Percentiles rank a stretch among this genome's conserved stretches.
phyloP scores from a whole-genome alignment of 1,140 invertebrate genomes.

The Diachasma alloeum region DNA sequence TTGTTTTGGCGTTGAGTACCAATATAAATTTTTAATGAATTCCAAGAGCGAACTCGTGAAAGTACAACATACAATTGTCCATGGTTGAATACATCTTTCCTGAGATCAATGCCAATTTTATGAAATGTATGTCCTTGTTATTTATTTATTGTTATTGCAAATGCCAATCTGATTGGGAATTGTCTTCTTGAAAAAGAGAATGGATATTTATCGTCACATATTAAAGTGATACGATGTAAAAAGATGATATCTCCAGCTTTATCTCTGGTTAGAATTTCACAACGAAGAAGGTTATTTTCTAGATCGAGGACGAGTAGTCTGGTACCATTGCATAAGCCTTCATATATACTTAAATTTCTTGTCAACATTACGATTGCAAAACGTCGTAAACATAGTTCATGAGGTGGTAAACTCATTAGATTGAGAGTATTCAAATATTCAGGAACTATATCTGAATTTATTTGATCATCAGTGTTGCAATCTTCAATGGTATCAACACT shows the following conservation, averaged over 20 bases:
- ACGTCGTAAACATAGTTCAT: not conserved
- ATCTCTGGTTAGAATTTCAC: conserved; percentile 36
- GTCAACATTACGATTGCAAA: not conserved
- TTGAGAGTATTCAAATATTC: not conserved
- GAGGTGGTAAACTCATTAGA: conserved; percentile 14
- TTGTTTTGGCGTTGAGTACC: too few relatives aligned
- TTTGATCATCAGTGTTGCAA: conserved; percentile 11
- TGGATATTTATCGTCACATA: not conserved
- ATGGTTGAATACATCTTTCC: conserved; percentile 45
- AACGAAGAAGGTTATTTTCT: conserved; percentile 32
- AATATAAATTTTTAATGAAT: too few relatives aligned
- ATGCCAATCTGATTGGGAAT: not conserved
- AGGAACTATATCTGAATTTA: not conserved
- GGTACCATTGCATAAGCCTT: conserved; percentile 24
- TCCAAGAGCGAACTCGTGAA: too few relatives aligned
- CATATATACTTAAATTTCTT: not conserved
- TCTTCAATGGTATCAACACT: conserved; percentile 3
- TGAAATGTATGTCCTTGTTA: not conserved
- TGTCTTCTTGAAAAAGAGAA: not conserved
- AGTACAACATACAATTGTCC: too few relatives aligned
- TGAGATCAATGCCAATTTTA: conserved; percentile 45
- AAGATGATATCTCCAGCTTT: too few relatives aligned
- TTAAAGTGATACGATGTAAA: not conserved
- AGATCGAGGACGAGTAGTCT: conserved; percentile 33
- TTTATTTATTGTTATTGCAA: not conserved